Evolutionary conservation across 2,113 vertebrate genomes (phyloP).

Genomic region (Myxocyprinus asiaticus): DNA sequence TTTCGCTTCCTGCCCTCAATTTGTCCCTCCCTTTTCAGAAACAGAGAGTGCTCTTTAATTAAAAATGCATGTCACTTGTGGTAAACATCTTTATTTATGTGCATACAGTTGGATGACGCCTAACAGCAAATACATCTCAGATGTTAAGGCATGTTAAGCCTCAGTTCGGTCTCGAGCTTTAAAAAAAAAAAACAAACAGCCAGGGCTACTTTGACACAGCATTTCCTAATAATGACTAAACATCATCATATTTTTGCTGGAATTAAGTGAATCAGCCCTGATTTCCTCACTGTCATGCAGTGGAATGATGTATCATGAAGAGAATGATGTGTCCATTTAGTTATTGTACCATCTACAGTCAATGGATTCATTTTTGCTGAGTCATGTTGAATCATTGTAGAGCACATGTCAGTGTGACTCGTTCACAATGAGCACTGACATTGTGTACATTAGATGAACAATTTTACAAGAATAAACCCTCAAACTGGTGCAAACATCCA

Average conservation of each 20-base stretch:
- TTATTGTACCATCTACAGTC: not conserved
- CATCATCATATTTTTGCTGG: not conserved
- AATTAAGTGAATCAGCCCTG: slow-evolving; percentile 19
- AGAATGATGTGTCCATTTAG: not conserved
- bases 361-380: slow-evolving; percentile 4
- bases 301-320: slow-evolving; percentile 16
- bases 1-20: slow-evolving; percentile 9
- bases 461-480: slow-evolving; percentile 13
- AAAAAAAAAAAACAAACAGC: not conserved
- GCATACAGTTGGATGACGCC: slow-evolving; percentile 11
- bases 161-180: slow-evolving; percentile 1
- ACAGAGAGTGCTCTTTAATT: slow-evolving; percentile 36
- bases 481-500: not conserved
- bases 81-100: slow-evolving; percentile 24
- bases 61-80: slow-evolving; percentile 33
- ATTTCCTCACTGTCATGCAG: slow-evolving; percentile 2
- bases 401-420: not conserved
- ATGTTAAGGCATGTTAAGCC: slow-evolving; percentile 8
- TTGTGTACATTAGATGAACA: not conserved
- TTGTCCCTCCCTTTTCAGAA: slow-evolving; percentile 10
- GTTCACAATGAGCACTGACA: too few species aligned
- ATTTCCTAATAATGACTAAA: not conserved
- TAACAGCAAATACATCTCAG: slow-evolving; percentile 6
- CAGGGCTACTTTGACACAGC: not conserved
- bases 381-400: slow-evolving; percentile 4